Conservation (phyloP, 2,113 vertebrate species). For the Alexandromys fortis region DNA sequence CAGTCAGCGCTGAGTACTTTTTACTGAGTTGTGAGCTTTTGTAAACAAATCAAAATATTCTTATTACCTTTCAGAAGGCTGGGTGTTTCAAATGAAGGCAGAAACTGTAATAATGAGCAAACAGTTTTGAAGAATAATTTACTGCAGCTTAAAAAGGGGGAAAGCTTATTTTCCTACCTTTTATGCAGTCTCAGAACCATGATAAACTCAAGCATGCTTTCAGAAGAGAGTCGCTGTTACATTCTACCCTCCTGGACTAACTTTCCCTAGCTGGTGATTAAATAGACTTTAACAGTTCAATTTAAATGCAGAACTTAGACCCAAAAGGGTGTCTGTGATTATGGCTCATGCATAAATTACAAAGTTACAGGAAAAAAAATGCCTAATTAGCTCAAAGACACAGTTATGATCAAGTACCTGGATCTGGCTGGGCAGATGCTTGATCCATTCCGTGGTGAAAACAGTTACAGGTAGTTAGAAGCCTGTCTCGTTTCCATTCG, state of each 20-base stretch:
- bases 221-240: conserved; percentile 40
- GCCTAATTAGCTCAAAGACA: conserved; percentile 59
- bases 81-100: neutral
- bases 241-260: conserved; percentile 4
- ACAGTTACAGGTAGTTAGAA: conserved; percentile 77
- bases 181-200: conserved; percentile 13
- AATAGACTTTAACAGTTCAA: conserved; percentile 60
- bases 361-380: conserved; percentile 64
- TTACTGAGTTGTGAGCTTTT: conserved; percentile 20
- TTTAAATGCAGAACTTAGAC: conserved; percentile 64
- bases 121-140: conserved; percentile 58
- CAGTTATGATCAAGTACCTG: conserved; percentile 81
- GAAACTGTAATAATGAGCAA: conserved; percentile 2
- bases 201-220: conserved; percentile 54
- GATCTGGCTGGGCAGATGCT: conserved; percentile 74
- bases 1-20: neutral
- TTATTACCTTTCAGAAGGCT: conserved; percentile 24
- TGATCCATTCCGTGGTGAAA: conserved; percentile 81
- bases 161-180: conserved; percentile 6
- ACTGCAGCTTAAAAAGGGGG: conserved; percentile 65
- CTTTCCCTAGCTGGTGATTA: conserved; percentile 56
- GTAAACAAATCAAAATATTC: conserved; percentile 67
- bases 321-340: conserved; percentile 18
- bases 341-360: conserved; percentile 48
- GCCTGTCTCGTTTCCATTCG: conserved; percentile 73